Evolutionary conservation across 2,888 invertebrate genomes (phyloP).

Genomic region (Cheilosia urbana): DNA sequence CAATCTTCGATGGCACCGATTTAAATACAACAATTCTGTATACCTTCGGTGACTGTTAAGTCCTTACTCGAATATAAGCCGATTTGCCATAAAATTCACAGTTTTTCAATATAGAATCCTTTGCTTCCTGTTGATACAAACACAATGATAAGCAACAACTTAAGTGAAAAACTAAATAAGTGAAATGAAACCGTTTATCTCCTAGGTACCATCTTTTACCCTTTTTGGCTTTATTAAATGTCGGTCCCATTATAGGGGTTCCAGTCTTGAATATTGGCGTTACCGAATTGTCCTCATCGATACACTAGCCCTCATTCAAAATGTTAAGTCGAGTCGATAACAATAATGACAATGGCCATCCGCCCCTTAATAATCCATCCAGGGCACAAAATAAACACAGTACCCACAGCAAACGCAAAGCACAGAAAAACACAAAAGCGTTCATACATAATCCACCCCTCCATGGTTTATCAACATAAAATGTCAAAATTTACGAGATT

Average conservation of each 20-base stretch:
- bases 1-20: slow-evolving; percentile 37
- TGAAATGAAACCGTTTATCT: slow-evolving; percentile 68
- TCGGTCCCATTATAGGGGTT: slow-evolving; percentile 44
- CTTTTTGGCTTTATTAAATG: slow-evolving; percentile 59
- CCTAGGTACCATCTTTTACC: slow-evolving; percentile 31
- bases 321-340: slow-evolving; percentile 71
- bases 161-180: slow-evolving; percentile 25
- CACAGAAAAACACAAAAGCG: slow-evolving; percentile 24
- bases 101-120: slow-evolving; percentile 24
- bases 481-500: slow-evolving; percentile 71
- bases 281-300: slow-evolving; percentile 61
- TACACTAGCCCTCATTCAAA: slow-evolving; percentile 67
- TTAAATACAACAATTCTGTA: slow-evolving; percentile 32
- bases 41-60: slow-evolving; percentile 14
- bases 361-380: slow-evolving; percentile 60
- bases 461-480: slow-evolving; percentile 65
- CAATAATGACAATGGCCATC: slow-evolving; percentile 65
- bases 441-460: slow-evolving; percentile 49
- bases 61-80: slow-evolving; percentile 24
- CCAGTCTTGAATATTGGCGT: slow-evolving; percentile 29
- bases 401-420: slow-evolving; percentile 43
- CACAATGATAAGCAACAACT: slow-evolving; percentile 26
- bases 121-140: slow-evolving; percentile 53
- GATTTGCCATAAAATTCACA: slow-evolving; percentile 57
- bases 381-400: slow-evolving; percentile 42